Conservation (phyloP, 2,113 vertebrate genomes). For the Parotia lawesii region DNA sequence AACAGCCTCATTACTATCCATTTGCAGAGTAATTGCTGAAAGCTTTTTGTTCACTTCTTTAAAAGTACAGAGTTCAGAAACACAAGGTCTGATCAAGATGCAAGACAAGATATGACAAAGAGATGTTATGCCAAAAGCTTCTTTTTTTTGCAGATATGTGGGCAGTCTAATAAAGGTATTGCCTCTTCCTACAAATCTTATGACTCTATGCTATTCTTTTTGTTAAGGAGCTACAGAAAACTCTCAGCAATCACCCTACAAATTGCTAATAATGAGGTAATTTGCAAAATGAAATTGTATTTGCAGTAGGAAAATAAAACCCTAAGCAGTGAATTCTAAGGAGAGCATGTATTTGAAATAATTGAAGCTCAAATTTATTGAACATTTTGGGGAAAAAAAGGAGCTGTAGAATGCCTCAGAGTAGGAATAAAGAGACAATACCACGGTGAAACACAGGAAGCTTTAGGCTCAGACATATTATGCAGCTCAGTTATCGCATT, state of each 20-base stretch:
- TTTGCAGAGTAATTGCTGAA: background rate
- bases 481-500: background rate
- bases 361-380: background rate
- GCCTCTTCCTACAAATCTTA: background rate
- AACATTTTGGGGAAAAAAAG: background rate
- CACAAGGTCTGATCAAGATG: background rate
- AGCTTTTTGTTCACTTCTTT: background rate
- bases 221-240: slow-evolving; percentile 32
- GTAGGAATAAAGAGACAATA: background rate
- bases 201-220: background rate
- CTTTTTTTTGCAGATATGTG: background rate
- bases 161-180: slow-evolving; percentile 12
- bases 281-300: slow-evolving; percentile 21
- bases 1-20: slow-evolving; percentile 5
- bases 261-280: slow-evolving; percentile 43
- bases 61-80: background rate
- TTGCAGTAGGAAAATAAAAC: slow-evolving; percentile 40
- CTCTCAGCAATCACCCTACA: slow-evolving; percentile 19
- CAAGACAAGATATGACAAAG: background rate
- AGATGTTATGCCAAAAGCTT: background rate
- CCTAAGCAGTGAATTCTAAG: background rate
- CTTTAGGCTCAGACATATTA: background rate
- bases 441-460: accelerated
- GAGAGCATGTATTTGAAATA: background rate
- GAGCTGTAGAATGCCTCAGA: background rate